Percentiles rank a stretch among this genome's conserved stretches.
Conservation (phyloP, 2,797 vertebrate species). For the Galago senegalensis region DNA sequence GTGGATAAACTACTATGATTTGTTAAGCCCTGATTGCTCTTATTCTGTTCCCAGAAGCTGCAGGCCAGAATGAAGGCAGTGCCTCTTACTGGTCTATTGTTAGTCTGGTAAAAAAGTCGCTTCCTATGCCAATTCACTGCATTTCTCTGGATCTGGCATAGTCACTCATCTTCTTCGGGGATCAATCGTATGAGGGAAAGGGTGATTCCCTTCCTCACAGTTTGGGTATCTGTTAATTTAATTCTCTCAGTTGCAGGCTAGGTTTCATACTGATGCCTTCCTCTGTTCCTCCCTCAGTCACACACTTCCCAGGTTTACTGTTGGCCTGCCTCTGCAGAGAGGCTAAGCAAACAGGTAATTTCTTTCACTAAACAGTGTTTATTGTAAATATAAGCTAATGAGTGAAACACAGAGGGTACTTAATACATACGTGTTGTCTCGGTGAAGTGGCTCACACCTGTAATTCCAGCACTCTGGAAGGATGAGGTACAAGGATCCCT, state of each 20-base stretch:
- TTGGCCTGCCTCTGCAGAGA: not conserved
- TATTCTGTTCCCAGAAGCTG: not conserved
- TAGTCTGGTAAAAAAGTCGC: not conserved
- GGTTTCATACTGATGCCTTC: not conserved
- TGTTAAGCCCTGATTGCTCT: not conserved
- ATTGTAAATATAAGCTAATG: not conserved
- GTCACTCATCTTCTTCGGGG: not conserved
- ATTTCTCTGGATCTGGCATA: not conserved
- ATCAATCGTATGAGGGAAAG: not conserved
- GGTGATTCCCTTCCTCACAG: not conserved
- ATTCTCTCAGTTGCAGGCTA: not conserved
- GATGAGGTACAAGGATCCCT: no score
- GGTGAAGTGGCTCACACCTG: no score
- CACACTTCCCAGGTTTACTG: no score
- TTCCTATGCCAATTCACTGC: not conserved
- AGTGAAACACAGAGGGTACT: not conserved
- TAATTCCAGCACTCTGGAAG: no score
- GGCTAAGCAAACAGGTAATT: not conserved
- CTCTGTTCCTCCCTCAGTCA: not conserved
- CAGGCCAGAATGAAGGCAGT: not conserved
- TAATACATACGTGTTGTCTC: not conserved
- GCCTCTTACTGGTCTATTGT: not conserved
- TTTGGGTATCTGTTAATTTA: constrained; percentile 1
- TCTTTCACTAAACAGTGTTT: not conserved
- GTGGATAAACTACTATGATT: not conserved